A percentile compares a stretch with the other conserved stretches of the same genome.
These are phyloP conservation scores for Anniella stebbinsi DNA, from an alignment of 2,797 vertebrate genomes.

Conservation along the genomic window DNA sequence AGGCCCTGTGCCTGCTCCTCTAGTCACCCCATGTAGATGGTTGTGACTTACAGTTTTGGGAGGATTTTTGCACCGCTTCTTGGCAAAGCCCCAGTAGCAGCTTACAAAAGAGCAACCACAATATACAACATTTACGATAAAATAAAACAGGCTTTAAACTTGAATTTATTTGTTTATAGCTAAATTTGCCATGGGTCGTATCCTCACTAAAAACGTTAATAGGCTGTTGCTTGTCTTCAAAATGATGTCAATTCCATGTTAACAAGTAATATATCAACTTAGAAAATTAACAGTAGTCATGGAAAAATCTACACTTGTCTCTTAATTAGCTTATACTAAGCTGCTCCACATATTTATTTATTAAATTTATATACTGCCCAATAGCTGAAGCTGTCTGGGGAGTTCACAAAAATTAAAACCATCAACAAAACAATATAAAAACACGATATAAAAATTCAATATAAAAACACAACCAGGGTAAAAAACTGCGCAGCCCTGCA, in stretches of 20 bases:
- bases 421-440: too few relatives aligned
- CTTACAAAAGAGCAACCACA: not conserved
- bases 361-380: too few relatives aligned
- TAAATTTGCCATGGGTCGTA: not conserved
- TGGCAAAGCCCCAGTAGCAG: not conserved
- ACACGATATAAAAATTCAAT: too few relatives aligned
- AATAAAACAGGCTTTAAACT: not conserved
- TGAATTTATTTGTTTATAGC: not conserved
- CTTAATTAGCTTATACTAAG: not conserved
- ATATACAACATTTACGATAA: not conserved
- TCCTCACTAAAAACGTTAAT: not conserved
- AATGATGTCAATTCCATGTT: too few relatives aligned
- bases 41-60: not conserved
- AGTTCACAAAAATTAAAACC: too few relatives aligned
- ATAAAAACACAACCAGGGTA: too few relatives aligned
- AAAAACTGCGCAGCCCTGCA: too few relatives aligned
- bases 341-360: too few relatives aligned
- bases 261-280: not conserved
- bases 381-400: too few relatives aligned
- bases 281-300: not conserved
- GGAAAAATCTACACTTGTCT: not conserved
- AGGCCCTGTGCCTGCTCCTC: not conserved
- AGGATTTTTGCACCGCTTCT: not conserved
- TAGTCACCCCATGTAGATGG: not conserved
- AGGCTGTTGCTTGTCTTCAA: not conserved